These are phyloP conservation scores for Probaryconus sp. DNA, from an alignment of 1,140 invertebrate species.

Conservation along the genomic window DNA sequence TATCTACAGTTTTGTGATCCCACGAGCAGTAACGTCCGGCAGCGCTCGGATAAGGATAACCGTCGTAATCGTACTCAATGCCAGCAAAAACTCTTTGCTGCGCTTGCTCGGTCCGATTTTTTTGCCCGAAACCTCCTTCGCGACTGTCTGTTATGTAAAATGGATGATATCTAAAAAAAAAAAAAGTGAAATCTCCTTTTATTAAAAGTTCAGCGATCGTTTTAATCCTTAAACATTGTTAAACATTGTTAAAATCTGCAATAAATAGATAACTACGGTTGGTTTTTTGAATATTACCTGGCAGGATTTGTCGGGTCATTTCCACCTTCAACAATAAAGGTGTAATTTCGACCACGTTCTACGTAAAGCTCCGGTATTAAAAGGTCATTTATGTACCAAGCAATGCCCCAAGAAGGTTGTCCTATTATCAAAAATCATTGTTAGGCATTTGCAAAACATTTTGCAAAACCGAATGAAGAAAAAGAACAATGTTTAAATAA, in stretches of 20 bases:
- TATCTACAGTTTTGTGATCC: conserved; percentile 85
- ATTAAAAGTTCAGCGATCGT: too few relatives aligned
- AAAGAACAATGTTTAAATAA: conserved; percentile 7
- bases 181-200: conserved; percentile 1
- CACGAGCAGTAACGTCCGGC: conserved; percentile 87
- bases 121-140: conserved; percentile 90
- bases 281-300: conserved; percentile 74
- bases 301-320: conserved; percentile 83
- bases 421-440: conserved; percentile 72
- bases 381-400: conserved; percentile 95
- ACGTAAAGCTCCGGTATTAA: conserved; percentile 94
- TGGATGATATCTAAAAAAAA: conserved; percentile 87
- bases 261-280: too few relatives aligned
- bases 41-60: conserved; percentile 88
- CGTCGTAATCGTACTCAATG: conserved; percentile 85
- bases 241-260: not conserved
- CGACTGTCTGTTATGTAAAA: conserved; percentile 94
- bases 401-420: conserved; percentile 91
- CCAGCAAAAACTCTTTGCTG: conserved; percentile 89
- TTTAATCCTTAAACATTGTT: too few relatives aligned
- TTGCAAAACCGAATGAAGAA: not conserved
- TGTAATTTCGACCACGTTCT: conserved; percentile 92
- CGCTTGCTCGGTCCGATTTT: conserved; percentile 82
- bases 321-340: conserved; percentile 91
- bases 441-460: not conserved